These are phyloP conservation scores for Psittacula cyanocephala DNA, from an alignment of 2,113 vertebrate genomes.

Conservation along the genomic window DNA sequence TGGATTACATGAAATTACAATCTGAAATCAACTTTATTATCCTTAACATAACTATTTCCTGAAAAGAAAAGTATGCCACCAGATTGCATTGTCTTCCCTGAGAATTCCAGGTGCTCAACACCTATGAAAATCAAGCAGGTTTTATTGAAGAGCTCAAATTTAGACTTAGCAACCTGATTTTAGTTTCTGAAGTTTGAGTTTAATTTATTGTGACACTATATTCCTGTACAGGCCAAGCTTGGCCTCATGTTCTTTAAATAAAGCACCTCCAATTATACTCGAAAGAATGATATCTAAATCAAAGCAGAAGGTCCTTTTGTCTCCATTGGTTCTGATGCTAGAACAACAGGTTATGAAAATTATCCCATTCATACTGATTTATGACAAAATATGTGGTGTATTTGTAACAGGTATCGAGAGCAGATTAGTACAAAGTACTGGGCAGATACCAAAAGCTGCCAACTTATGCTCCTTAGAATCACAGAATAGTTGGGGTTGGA, in stretches of 20 bases:
- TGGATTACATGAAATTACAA: neutral
- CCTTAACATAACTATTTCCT: neutral
- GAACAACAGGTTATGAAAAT: constrained; percentile 6
- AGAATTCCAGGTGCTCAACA: neutral
- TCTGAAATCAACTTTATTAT: neutral
- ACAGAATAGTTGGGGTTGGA: too few relatives aligned
- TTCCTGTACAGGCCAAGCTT: constrained; percentile 41
- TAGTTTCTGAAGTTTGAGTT: constrained; percentile 51
- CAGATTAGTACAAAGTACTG: neutral
- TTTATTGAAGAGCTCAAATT: constrained; percentile 53
- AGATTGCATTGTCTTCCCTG: neutral
- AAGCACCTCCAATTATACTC: constrained; percentile 58
- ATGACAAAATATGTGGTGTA: neutral
- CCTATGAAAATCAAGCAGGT: constrained; percentile 7
- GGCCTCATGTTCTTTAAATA: constrained; percentile 59
- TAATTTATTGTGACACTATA: constrained; percentile 58
- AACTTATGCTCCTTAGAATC: neutral
- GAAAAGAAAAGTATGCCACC: neutral
- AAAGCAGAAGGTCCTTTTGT: constrained; percentile 39
- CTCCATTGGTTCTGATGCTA: neutral
- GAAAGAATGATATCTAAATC: constrained; percentile 46
- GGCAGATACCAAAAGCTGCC: neutral
- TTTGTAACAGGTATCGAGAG: neutral
- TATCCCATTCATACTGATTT: neutral
- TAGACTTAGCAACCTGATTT: constrained; percentile 47